Conservation (phyloP, 1,140 invertebrate genomes). For the Euura saliciscinereae region DNA sequence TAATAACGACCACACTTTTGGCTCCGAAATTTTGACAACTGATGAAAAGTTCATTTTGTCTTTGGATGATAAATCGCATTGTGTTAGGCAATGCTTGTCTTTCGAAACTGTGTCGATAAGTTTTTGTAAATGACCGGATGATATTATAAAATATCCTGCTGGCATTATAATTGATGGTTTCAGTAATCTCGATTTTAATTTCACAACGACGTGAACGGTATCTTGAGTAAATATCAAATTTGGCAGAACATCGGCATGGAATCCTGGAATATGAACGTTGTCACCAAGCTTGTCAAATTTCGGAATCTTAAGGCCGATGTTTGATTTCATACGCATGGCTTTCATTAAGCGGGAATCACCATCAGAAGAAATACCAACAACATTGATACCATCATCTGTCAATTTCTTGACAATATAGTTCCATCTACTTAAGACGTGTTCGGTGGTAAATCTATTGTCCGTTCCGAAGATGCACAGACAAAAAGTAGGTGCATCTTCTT, state of each 20-base stretch:
- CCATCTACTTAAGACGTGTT: constrained; percentile 19
- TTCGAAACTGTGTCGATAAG: not conserved
- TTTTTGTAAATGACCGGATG: not conserved
- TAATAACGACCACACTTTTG: too few relatives aligned
- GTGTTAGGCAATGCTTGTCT: constrained; percentile 13
- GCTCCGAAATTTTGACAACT: too few relatives aligned
- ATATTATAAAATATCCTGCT: constrained; percentile 6
- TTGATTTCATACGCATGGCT: constrained; percentile 16
- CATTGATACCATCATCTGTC: constrained; percentile 14
- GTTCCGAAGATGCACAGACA: constrained; percentile 20
- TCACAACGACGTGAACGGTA: constrained; percentile 16
- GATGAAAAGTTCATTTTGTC: too few relatives aligned
- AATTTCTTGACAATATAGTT: constrained; percentile 14
- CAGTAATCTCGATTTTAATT: constrained; percentile 12
- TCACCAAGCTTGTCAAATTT: not conserved
- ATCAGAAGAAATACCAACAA: constrained; percentile 20
- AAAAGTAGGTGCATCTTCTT: constrained; percentile 12
- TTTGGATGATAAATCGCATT: too few relatives aligned
- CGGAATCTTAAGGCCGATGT: not conserved
- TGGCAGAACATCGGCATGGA: not conserved
- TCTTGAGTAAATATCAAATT: constrained; percentile 9
- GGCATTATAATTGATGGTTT: constrained; percentile 10
- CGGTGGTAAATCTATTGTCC: constrained; percentile 18
- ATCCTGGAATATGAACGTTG: not conserved
- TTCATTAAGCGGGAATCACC: constrained; percentile 21